Base-by-base conservation (phyloP, 2,888 invertebrate species). In the Eucriotettix oculatus region DNA sequence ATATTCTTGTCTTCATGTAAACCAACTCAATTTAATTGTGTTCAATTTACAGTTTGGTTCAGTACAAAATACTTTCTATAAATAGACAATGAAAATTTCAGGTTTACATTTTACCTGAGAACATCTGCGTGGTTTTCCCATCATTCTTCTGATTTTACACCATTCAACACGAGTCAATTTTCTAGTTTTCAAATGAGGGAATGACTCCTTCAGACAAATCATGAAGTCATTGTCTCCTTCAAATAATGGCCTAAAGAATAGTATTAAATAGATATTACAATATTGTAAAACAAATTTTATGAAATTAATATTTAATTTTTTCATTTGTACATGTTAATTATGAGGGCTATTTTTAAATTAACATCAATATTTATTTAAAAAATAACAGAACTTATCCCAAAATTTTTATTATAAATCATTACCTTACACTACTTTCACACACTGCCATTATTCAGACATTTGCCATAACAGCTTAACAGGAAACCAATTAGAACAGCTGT, bases 51-150 rank as follows among this genome's bases (percentile, higher is more conserved):
- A 29, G 29, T 29, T n/a, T 29, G 29, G 29, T 29, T 29, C 7
- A 5, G 29, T 29, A 5, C 29, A 2, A 29, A 29, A 29, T 29
- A 29, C 29, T 29, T 29, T 2, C 29, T 29, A 29, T 29, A 48
- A 48, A 12, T 48, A 48, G 5, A 48, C 9, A 48, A 14, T 48
- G 2, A 48, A 14, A n/a, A 48, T n/a, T 48, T 48, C 48, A 7
- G 48, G 2, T 29, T 14, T 48, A 2, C 16, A 43, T 42, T 53
- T 54, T 63, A 72, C 72, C 64, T 88, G 87, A 0, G 94, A 94
- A 73, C 90, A 97, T 69, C 98, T 80, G 57, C 99, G 77, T 0
- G 99, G 98, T 70, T 97, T 97, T 0, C 99, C 98, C 91, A 99
- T 94, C 78, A 96, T 85, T 64, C 95, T 77, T 60, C 98, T 79